Conservation (phyloP, 1,140 invertebrate species). For the Rhopalosiphum maidis region DNA sequence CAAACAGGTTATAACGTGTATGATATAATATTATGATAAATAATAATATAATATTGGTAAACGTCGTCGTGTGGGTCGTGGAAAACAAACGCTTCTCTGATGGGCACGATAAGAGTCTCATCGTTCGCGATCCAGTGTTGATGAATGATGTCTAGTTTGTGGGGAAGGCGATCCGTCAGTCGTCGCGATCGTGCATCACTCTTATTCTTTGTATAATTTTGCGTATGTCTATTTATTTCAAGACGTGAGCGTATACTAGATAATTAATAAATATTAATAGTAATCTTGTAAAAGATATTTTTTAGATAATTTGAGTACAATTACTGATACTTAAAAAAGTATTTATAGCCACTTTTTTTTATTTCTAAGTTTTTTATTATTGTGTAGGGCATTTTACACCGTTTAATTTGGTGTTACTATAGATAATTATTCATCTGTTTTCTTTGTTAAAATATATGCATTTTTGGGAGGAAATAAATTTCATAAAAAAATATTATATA, state of each 20-base stretch:
- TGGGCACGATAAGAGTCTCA: background rate
- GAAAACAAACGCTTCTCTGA: background rate
- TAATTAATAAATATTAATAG: background rate
- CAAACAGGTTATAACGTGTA: background rate
- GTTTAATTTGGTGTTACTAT: background rate
- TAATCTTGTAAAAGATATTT: background rate
- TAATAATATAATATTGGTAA: background rate
- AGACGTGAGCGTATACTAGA: background rate
- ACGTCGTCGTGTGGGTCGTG: background rate
- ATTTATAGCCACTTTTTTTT: background rate
- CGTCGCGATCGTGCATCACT: background rate
- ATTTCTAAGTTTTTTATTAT: background rate
- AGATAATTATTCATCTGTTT: background rate
- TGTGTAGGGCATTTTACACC: background rate
- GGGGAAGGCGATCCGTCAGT: background rate
- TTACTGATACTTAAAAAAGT: background rate
- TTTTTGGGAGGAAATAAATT: background rate
- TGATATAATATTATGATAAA: background rate
- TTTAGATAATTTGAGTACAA: background rate
- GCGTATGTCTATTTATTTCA: background rate
- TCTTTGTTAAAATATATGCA: background rate
- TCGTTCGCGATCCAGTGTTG: background rate
- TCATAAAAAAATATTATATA: background rate
- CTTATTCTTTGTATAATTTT: background rate
- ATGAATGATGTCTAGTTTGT: background rate